Evolutionary conservation across 2,113 vertebrate genomes (phyloP).

Genomic region (Vidua macroura): DNA sequence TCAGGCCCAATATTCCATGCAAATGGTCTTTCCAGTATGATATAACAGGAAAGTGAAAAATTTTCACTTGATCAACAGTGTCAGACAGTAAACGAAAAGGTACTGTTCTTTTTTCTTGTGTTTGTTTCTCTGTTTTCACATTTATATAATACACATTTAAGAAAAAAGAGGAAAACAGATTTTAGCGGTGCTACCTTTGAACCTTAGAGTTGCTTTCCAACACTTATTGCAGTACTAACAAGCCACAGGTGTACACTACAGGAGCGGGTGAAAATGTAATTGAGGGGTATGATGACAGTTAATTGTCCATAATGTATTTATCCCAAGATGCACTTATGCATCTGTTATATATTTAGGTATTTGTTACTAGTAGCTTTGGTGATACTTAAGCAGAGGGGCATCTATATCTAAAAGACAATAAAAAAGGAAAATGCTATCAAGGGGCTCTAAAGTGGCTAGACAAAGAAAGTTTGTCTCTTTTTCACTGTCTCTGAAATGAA

Average conservation of each 20-base stretch:
- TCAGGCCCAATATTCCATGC: not conserved
- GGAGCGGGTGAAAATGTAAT: conserved; percentile 61
- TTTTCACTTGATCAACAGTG: not conserved
- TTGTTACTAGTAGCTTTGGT: conserved; percentile 67
- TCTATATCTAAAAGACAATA: conserved; percentile 72
- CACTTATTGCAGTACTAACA: conserved; percentile 66
- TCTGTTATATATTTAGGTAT: conserved; percentile 73
- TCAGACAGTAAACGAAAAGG: not conserved
- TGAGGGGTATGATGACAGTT: conserved; percentile 66
- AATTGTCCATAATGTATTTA: conserved; percentile 78
- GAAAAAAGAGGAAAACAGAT: conserved; percentile 49
- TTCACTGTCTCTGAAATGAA: conserved; percentile 69
- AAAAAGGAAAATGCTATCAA: conserved; percentile 71
- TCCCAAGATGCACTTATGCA: conserved; percentile 71
- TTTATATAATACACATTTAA: conserved; percentile 12
- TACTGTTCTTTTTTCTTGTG: not conserved
- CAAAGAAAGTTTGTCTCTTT: conserved; percentile 70
- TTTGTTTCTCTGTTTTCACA: conserved; percentile 26
- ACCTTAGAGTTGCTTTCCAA: conserved; percentile 58
- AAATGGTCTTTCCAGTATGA: not conserved
- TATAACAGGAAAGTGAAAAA: not conserved
- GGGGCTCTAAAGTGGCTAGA: conserved; percentile 63
- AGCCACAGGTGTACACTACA: conserved; percentile 74
- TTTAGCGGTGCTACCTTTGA: conserved; percentile 69
- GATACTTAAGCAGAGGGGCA: conserved; percentile 67